Evolutionary conservation across 2,113 vertebrate genomes (phyloP), one percentile per base, ranked within the genome.

Genomic region (Gobio gobio): DNA sequence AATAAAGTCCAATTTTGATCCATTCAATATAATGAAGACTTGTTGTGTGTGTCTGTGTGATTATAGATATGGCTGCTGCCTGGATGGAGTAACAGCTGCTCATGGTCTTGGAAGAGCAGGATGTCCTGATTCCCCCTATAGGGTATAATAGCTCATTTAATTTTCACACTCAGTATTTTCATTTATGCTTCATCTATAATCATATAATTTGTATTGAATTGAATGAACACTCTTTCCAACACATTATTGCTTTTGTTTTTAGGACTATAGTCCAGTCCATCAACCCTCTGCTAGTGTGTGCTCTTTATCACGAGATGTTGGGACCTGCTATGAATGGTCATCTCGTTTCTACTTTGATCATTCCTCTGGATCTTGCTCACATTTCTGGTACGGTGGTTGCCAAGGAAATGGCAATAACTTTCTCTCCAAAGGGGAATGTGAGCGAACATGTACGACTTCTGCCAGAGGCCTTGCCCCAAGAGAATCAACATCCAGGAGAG

Each of bases 311-410:
- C 95, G 92, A 1, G 96, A 96, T 36, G 94, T 94, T 0, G 98
- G 98, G 9, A 90, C 96, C 33, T 99, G 98, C 33, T 10, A 89
- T 0, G 94, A 94, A 59, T 99, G 97, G 97, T 93, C 88, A 0
- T 93, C 94, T 45, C 96, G 92, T 20, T 97, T 96, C 94, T 96
- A 94, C 93, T 98, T 96, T 18, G 88, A 98, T 36, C 18, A 91
- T 1, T 90, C 89, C 0, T 91, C 92, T 36, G 89, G 93, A 64
- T 95, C 85, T 85, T 99, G 97, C 85, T 96, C 95, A 45, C 94
- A 96, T 9, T 98, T 99, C 90, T 99, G 97, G 98, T 98, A 95
- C 0, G 97, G 98, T 0, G 93, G 96, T 86, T 99, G 98, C 88
- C 94, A 96, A 0, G 97, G 97, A 85, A 99, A 99, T 0, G 91